phyloP scores from a whole-genome alignment of 2,888 invertebrate genomes.

The Lamproptera curius region DNA sequence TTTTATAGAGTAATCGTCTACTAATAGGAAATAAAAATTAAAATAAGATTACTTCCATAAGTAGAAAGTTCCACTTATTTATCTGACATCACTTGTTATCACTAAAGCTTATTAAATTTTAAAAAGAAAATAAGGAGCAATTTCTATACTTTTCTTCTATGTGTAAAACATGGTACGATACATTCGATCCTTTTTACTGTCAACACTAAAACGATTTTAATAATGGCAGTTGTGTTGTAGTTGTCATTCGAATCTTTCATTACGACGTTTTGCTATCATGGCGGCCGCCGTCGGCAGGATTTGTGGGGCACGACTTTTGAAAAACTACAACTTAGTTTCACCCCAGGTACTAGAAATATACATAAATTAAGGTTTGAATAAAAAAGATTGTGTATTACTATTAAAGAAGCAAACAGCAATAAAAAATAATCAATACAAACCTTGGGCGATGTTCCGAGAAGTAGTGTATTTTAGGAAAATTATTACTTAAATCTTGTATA shows the following conservation, averaged over 20 bases:
- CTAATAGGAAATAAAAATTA: too few species aligned
- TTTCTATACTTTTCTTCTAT: too few species aligned
- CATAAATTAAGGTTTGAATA: conserved; percentile 39
- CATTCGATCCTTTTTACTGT: background rate
- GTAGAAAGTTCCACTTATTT: too few species aligned
- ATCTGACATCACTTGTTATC: too few species aligned
- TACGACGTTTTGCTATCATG: conserved; percentile 84
- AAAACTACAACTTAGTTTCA: conserved; percentile 82
- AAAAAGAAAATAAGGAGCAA: too few species aligned
- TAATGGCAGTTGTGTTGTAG: conserved; percentile 25
- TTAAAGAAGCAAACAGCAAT: too few species aligned
- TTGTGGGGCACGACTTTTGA: conserved; percentile 90
- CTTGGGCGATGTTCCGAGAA: conserved; percentile 40
- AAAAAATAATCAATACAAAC: conserved; percentile 30
- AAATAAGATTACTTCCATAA: too few species aligned
- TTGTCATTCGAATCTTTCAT: conserved; percentile 63
- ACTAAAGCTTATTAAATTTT: too few species aligned
- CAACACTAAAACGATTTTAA: conserved; percentile 8
- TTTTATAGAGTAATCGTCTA: too few species aligned
- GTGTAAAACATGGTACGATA: background rate
- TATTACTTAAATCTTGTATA: conserved; percentile 13
- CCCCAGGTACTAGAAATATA: conserved; percentile 81
- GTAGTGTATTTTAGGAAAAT: conserved; percentile 52
- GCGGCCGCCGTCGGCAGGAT: conserved; percentile 92
- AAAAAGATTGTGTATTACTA: too few species aligned